Conservation (phyloP, 2,888 invertebrate genomes). For the Calameuta filiformis region DNA sequence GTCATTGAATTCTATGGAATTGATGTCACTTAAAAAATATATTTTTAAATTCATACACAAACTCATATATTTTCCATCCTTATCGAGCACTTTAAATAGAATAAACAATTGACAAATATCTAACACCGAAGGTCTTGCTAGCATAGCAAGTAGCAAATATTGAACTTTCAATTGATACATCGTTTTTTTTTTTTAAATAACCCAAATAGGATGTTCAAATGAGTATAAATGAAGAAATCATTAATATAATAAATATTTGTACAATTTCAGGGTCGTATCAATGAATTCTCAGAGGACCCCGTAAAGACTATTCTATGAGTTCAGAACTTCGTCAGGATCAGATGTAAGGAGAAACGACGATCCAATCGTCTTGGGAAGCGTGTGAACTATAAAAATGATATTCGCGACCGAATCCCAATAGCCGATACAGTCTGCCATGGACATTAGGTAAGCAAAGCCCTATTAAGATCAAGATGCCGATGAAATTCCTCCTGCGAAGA, state of each 20-base stretch:
- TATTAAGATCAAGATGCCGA: conserved; percentile 30
- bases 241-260: background rate
- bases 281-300: background rate
- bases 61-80: background rate
- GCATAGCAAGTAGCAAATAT: background rate
- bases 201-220: background rate
- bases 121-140: background rate
- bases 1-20: background rate
- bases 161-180: background rate
- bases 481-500: conserved; percentile 46
- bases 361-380: background rate
- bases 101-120: background rate
- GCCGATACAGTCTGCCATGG: background rate
- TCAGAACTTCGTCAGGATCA: background rate
- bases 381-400: background rate
- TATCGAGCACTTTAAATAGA: background rate
- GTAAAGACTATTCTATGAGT: background rate
- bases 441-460: conserved; percentile 14
- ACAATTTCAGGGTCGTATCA: background rate
- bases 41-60: too few relatives aligned
- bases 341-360: background rate
- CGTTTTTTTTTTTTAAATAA: background rate
- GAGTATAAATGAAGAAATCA: background rate
- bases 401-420: background rate
- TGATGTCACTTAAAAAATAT: too few relatives aligned